These are phyloP conservation scores for Bungarus multicinctus DNA, from an alignment of 2,113 vertebrate genomes.

Conservation along the genomic window DNA sequence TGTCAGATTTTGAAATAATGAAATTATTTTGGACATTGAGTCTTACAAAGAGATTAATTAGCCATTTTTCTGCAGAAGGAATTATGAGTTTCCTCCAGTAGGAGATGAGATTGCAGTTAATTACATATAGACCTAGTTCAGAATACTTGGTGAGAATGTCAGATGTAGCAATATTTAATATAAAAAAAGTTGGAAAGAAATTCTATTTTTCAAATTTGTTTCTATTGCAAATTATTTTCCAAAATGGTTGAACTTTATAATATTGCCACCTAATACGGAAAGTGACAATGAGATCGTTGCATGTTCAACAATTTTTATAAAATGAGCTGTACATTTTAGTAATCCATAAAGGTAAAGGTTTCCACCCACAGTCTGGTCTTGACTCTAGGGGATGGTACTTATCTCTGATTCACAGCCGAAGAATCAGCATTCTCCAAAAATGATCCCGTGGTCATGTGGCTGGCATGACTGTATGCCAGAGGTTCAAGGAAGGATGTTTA, in stretches of 20 bases:
- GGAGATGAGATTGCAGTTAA: not conserved
- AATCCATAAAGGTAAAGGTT: not conserved
- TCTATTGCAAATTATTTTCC: not conserved
- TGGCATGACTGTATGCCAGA: too few relatives aligned
- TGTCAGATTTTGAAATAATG: not conserved
- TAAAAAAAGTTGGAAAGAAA: not conserved
- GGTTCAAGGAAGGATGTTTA: too few relatives aligned
- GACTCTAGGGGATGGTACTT: too few relatives aligned
- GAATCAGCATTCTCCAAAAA: too few relatives aligned
- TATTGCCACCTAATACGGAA: not conserved
- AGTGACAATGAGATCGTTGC: not conserved
- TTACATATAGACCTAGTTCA: not conserved
- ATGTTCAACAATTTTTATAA: not conserved
- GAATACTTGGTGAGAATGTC: not conserved
- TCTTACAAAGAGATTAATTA: not conserved
- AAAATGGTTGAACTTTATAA: not conserved
- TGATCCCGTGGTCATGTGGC: too few relatives aligned
- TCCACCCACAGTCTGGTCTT: too few relatives aligned
- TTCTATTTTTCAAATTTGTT: not conserved
- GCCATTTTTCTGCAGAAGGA: not conserved
- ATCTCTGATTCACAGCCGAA: too few relatives aligned
- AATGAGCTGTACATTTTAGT: not conserved
- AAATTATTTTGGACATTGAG: not conserved
- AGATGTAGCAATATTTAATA: not conserved
- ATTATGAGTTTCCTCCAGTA: not conserved